A percentile compares a stretch with the other conserved stretches of the same genome.
Conservation (phyloP, 2,888 invertebrate species). For the Erebia epiphron region DNA sequence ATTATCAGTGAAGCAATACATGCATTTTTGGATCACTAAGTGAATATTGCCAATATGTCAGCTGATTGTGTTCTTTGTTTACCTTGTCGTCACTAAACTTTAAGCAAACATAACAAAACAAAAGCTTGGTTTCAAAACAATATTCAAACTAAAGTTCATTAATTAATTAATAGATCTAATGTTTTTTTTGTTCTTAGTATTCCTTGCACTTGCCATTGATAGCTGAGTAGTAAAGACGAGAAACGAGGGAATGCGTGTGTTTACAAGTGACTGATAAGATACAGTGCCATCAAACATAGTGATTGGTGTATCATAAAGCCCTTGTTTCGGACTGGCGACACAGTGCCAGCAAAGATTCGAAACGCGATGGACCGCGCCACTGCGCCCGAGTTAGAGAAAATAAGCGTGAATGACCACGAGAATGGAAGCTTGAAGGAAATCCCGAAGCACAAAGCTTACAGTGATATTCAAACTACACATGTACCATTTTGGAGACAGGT, state of each 20-base stretch:
- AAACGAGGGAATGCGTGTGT: slow-evolving; percentile 28
- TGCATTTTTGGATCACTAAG: too few species aligned
- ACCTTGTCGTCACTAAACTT: neutral
- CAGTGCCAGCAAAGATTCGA: slow-evolving; percentile 38
- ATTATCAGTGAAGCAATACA: neutral
- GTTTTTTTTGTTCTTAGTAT: neutral
- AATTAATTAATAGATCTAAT: slow-evolving; percentile 10
- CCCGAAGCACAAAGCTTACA: slow-evolving; percentile 44
- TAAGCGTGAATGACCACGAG: slow-evolving; percentile 55
- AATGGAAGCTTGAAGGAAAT: slow-evolving; percentile 52
- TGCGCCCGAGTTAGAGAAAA: slow-evolving; percentile 64
- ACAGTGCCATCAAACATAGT: slow-evolving; percentile 42
- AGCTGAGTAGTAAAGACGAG: slow-evolving; percentile 19
- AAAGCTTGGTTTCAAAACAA: neutral
- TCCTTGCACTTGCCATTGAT: slow-evolving; percentile 26
- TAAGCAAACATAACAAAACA: neutral
- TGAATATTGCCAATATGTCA: too few species aligned
- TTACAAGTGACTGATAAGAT: slow-evolving; percentile 44
- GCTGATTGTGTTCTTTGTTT: too few species aligned
- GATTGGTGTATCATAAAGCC: slow-evolving; percentile 41
- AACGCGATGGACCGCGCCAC: slow-evolving; percentile 60
- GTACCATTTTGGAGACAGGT: slow-evolving; percentile 70
- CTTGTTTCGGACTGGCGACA: slow-evolving; percentile 37
- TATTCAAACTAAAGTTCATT: neutral
- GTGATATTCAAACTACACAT: slow-evolving; percentile 44